Conservation (phyloP, 2,888 invertebrate species). For the Ormyrus pomaceus region DNA sequence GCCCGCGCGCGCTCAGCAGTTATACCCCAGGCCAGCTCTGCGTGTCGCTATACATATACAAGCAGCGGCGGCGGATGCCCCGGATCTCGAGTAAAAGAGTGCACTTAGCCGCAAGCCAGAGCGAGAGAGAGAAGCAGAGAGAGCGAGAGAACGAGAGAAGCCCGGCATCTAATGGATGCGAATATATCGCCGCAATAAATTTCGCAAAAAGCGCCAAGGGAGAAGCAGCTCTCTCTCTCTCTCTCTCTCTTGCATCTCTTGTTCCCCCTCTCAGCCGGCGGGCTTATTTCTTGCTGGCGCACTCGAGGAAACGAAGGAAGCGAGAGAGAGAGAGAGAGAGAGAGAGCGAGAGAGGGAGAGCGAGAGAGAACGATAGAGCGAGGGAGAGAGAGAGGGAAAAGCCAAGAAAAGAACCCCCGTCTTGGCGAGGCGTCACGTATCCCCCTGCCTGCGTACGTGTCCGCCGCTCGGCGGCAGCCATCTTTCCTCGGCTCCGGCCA, state of each 20-base stretch:
- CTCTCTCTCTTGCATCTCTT: slow-evolving; percentile 35
- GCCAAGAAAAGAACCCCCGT: slow-evolving; percentile 65
- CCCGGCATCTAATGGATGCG: slow-evolving; percentile 74
- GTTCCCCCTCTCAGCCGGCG: slow-evolving; percentile 58
- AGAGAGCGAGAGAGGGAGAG: slow-evolving; percentile 41
- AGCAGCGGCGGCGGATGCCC: slow-evolving; percentile 40
- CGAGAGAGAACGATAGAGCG: slow-evolving; percentile 52
- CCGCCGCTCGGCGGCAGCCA: slow-evolving; percentile 68
- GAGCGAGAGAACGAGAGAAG: slow-evolving; percentile 61
- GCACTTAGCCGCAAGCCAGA: slow-evolving; percentile 59
- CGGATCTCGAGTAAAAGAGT: slow-evolving; percentile 60
- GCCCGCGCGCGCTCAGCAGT: not conserved
- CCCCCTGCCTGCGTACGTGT: slow-evolving; percentile 61
- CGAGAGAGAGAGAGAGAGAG: slow-evolving; percentile 8
- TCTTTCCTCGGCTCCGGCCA: slow-evolving; percentile 68
- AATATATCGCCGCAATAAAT: slow-evolving; percentile 76
- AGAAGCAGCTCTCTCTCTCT: slow-evolving; percentile 55
- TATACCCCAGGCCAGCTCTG: no score
- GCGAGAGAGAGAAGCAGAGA: slow-evolving; percentile 59
- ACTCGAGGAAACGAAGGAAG: slow-evolving; percentile 20
- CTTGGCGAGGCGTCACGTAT: slow-evolving; percentile 69
- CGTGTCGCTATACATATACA: not conserved
- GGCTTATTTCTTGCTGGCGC: slow-evolving; percentile 62
- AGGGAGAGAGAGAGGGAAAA: slow-evolving; percentile 48
- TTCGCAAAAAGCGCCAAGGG: slow-evolving; percentile 70